These are phyloP conservation scores for Pogoniulus pusillus DNA, from an alignment of 2,797 vertebrate species.

Conservation along the genomic window DNA sequence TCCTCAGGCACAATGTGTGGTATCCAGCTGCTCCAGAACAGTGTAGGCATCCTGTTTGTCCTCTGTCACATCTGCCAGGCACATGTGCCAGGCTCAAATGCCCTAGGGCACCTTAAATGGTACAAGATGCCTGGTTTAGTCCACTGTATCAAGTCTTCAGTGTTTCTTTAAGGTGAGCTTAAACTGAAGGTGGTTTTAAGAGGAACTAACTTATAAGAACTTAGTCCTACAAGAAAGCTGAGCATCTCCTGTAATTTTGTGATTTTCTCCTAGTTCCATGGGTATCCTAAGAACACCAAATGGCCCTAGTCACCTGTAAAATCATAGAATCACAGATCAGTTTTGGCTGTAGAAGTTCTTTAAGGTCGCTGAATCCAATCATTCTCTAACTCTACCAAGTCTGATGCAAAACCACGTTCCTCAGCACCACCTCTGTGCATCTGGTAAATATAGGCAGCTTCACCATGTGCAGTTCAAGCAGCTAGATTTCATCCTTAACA, in stretches of 20 bases:
- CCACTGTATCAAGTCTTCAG: not conserved
- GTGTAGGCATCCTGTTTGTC: not conserved
- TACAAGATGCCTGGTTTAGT: not conserved
- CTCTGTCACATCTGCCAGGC: not conserved
- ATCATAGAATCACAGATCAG: too few relatives aligned
- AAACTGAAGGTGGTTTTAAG: not conserved
- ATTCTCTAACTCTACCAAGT: too few relatives aligned
- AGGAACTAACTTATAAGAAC: not conserved
- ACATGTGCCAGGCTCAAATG: not conserved
- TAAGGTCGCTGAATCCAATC: too few relatives aligned
- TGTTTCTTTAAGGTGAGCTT: not conserved
- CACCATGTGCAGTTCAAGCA: not conserved
- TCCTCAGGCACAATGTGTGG: not conserved
- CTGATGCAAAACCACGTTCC: too few relatives aligned
- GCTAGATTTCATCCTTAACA: not conserved
- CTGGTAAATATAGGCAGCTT: not conserved
- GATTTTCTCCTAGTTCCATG: not conserved
- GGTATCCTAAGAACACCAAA: not conserved
- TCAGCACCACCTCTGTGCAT: too few relatives aligned
- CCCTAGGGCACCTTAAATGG: not conserved
- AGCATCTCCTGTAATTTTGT: not conserved
- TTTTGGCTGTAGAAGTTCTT: too few relatives aligned
- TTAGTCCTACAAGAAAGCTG: not conserved
- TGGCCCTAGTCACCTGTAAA: not conserved
- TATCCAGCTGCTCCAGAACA: not conserved